Conservation (phyloP, 2,113 vertebrate genomes). For the Eolophus roseicapilla region DNA sequence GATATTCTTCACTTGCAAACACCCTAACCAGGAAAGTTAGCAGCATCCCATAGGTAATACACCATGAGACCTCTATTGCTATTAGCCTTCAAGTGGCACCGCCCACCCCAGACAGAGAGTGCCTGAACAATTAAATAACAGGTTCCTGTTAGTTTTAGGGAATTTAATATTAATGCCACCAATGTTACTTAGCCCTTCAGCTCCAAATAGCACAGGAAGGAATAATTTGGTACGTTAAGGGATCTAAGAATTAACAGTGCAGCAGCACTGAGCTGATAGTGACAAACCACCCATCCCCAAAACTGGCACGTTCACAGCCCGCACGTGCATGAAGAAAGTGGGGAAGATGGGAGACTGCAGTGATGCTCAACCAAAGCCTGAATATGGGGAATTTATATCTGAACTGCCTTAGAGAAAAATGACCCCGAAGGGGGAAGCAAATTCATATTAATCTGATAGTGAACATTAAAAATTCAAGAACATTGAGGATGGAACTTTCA, state of each 20-base stretch:
- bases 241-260: conserved; percentile 20
- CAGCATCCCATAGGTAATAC: neutral
- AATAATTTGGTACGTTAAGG: conserved; percentile 9
- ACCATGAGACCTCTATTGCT: neutral
- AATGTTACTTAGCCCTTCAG: neutral
- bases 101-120: neutral
- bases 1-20: neutral
- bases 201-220: conserved; percentile 41
- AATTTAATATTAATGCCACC: conserved; percentile 24
- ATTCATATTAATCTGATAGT: neutral
- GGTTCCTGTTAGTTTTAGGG: neutral
- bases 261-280: conserved; percentile 25
- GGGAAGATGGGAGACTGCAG: neutral
- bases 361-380: neutral
- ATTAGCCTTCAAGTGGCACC: neutral
- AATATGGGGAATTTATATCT: neutral
- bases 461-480: neutral
- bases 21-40: neutral
- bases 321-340: neutral
- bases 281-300: neutral
- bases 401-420: neutral
- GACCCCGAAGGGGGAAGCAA: neutral
- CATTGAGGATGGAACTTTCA: neutral
- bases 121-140: conserved; percentile 41
- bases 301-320: neutral